Base-by-base conservation (phyloP, 92 coral and sea anemone genomes). In the Nematostella vectensis region DNA sequence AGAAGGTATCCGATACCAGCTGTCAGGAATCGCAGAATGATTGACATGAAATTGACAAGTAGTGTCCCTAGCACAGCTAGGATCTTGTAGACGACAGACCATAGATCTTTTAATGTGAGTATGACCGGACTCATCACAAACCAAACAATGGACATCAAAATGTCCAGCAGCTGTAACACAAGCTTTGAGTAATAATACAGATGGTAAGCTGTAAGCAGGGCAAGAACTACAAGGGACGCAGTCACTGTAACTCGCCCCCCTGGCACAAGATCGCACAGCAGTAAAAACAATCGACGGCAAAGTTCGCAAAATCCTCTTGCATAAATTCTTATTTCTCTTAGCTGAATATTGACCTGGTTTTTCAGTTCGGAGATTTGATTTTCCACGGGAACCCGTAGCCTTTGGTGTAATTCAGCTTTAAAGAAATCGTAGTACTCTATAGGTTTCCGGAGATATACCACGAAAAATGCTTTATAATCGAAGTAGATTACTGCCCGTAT, bases 231-330 rank as follows among this genome's bases (percentile, higher is more conserved):
- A 26, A 79, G 76, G 13, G 55, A 13, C 3, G 43, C 48, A 23
- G 52, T 22, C 4, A 79, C 80, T 6, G 81, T 79, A 30, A 58
- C 21, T 33, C 49, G 43, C 25, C 87, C 87, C 15, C 87, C 81
- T 4, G 87, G 87, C 37, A 72, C 59, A 17, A 55, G 65, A 55
- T 79, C 87, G 33, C 87, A 66, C 10, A 72, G 48, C 3, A 79
- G 72, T 30, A 79, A 81, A 50, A 79, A 79, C n/a, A 72, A 51
- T 33, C 86, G 47, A 48, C 86, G 74, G 27, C 76, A 72, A n/a
- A 79, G 28, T 54, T 79, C 87, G 11, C 69, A 61, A 18, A 79
- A 79, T 16, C 87, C 87, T 17, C 76, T 63, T 1, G 54, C 57
- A 50, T 79, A 79, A 0, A 79, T 54, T 19, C 48, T 59, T 10